phyloP scores from a whole-genome alignment of 2,888 invertebrate genomes.

The Siphlonurus alternatus region DNA sequence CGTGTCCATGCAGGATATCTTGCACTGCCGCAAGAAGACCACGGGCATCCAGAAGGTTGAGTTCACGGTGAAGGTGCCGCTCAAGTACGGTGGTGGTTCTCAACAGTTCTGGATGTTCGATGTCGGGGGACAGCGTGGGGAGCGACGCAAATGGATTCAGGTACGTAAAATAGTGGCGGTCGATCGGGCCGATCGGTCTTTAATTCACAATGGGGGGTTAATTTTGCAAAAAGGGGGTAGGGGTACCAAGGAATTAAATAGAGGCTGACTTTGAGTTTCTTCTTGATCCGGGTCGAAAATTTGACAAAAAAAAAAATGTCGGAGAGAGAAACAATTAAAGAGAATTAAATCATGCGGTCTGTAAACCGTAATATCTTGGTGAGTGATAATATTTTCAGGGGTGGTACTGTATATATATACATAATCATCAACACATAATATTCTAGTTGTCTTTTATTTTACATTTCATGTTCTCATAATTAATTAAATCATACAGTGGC shows the following conservation, averaged over 20 bases:
- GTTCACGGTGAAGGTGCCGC: constrained; percentile 52
- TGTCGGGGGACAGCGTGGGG: constrained; percentile 68
- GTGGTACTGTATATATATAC: no score
- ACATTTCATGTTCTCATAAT: no score
- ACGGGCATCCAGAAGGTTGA: constrained; percentile 58
- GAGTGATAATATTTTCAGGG: no score
- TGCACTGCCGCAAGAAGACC: constrained; percentile 56
- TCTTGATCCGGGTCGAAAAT: no score
- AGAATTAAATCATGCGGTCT: no score
- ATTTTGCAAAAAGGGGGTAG: neutral
- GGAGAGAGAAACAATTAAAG: no score
- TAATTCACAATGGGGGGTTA: neutral
- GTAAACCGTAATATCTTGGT: no score
- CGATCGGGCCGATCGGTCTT: neutral
- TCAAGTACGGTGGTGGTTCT: constrained; percentile 47
- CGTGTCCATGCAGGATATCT: constrained; percentile 55
- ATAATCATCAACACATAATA: no score
- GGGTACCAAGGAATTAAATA: neutral
- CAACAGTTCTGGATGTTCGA: constrained; percentile 69
- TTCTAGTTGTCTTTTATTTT: no score
- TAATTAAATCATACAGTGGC: no score
- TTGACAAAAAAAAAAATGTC: no score
- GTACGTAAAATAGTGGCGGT: constrained; percentile 25
- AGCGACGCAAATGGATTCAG: constrained; percentile 70
- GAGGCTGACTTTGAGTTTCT: neutral